Percentiles rank a stretch among this genome's conserved stretches.
phyloP scores from a whole-genome alignment of 2,888 invertebrate species.

The Asteroscopus sphinx region DNA sequence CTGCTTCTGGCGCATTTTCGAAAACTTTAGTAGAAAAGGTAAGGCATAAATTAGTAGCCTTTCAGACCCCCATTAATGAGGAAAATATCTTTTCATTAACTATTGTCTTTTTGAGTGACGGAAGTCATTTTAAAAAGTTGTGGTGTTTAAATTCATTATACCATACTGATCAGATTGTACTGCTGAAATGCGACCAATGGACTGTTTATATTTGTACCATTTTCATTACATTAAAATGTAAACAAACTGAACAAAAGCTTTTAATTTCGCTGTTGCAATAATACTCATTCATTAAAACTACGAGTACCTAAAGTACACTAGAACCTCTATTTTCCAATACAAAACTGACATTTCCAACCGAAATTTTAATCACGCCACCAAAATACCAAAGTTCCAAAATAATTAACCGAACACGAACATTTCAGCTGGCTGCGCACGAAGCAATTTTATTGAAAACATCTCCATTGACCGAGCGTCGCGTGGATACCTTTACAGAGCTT shows the following conservation, averaged over 20 bases:
- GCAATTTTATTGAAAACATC: conserved; percentile 58
- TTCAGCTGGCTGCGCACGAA: conserved; percentile 17
- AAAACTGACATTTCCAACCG: neutral
- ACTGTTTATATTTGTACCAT: no score
- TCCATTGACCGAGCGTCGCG: conserved; percentile 48
- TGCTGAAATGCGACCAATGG: no score
- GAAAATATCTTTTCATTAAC: neutral
- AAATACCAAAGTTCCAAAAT: conserved; percentile 25
- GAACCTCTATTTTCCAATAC: neutral
- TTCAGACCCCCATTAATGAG: neutral
- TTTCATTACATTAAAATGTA: no score
- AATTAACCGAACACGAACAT: conserved; percentile 35
- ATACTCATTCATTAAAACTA: neutral
- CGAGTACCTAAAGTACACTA: no score
- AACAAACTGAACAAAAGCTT: neutral
- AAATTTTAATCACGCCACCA: conserved; percentile 9
- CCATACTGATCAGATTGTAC: no score
- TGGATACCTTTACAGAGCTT: conserved; percentile 54
- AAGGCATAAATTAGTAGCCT: neutral
- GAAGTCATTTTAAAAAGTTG: neutral
- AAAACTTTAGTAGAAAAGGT: no score
- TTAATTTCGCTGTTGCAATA: neutral
- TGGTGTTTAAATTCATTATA: neutral
- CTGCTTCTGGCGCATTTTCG: no score
- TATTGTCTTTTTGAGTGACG: neutral